Base-by-base conservation (phyloP, 2,113 vertebrate species). In the Ochotona princeps region DNA sequence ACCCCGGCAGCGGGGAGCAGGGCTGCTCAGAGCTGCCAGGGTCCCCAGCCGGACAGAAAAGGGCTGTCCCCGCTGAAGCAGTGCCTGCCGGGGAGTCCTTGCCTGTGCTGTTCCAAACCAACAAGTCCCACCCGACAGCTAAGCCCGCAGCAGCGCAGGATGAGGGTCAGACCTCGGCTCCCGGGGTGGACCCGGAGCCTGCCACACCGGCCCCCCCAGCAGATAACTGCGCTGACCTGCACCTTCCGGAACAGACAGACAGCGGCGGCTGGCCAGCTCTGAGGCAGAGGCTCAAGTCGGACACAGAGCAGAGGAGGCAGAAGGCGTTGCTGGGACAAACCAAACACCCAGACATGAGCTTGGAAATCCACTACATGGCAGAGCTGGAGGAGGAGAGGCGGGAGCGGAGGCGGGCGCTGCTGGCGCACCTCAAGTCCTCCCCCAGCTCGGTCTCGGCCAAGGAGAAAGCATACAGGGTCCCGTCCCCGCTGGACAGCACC, bases 401-500 rank as follows among this genome's bases (percentile, higher is more conserved):
- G 26, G 78, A 4, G 0, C 83, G 15, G 6, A 57, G 38, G 1
- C 21, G 20, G 1, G 70, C 47, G 0, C 38, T 7, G 8, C 49
- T 79, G 60, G 91, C 80, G 3, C 17, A 1, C 1, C 49, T 57
- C 25, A 61, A 18, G 65, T 13, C 85, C 0, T 26, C 18, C n/a
- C 5, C 79, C 74, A 9, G 9, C 0, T 3, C 8, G 0, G 3
- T 0, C 70, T 44, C 0, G 0, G 0, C 9, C 6, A 2, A 2
- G n/a, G 20, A 21, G 0, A 17, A 8, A 0, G 17, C 0, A 0
- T 4, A 5, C 44, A 1, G 30, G 10, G 0, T 11, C 15, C 0
- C 25, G 1, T 28, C 32, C 18, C 1, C 30, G 17, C 23, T 10
- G 1, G 66, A 23, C 30, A 20, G 8, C 60, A 21, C 28, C 83